A percentile compares a stretch with the other conserved stretches of the same genome.
Evolutionary conservation across 2,113 vertebrate genomes (phyloP).

Genomic region (Paedocypris sp.): DNA sequence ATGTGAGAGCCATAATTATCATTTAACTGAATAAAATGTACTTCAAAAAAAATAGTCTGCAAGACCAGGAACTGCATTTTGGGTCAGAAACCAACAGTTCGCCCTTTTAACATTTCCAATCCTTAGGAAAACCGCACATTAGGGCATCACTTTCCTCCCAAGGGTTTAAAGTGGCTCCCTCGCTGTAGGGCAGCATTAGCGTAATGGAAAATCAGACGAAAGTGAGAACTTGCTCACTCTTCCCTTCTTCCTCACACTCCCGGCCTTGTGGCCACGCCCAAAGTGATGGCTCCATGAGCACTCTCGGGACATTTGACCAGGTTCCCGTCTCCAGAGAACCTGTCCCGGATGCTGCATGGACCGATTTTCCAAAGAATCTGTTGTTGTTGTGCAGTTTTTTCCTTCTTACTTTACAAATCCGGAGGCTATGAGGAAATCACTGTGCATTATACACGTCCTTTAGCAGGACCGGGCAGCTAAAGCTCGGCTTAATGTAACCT

Average conservation of each 20-base stretch:
- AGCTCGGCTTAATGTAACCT: slow-evolving; percentile 50
- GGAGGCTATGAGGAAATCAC: slow-evolving; percentile 39
- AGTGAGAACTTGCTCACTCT: slow-evolving; percentile 1
- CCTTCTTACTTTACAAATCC: slow-evolving; percentile 41
- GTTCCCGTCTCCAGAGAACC: no score
- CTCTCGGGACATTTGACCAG: slow-evolving; percentile 43
- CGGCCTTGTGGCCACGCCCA: slow-evolving; percentile 6
- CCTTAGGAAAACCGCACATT: background rate
- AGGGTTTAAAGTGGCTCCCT: background rate
- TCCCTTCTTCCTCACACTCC: slow-evolving; percentile 1
- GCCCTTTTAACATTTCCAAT: background rate
- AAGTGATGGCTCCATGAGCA: slow-evolving; percentile 39
- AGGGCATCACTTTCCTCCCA: background rate
- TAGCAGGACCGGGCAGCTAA: slow-evolving; percentile 42
- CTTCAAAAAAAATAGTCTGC: no score
- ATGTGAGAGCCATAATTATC: no score
- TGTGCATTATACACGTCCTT: slow-evolving; percentile 58
- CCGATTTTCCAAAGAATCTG: slow-evolving; percentile 48
- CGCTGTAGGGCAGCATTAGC: background rate
- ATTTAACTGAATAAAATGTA: no score
- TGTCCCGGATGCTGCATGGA: no score
- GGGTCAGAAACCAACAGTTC: background rate
- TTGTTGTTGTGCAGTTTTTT: slow-evolving; percentile 26
- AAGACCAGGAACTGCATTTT: background rate
- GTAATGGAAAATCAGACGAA: slow-evolving; percentile 2